A percentile compares a stretch with the other conserved stretches of the same genome.
phyloP scores from a whole-genome alignment of 2,113 vertebrate species.

The Hyaena hyaena region DNA sequence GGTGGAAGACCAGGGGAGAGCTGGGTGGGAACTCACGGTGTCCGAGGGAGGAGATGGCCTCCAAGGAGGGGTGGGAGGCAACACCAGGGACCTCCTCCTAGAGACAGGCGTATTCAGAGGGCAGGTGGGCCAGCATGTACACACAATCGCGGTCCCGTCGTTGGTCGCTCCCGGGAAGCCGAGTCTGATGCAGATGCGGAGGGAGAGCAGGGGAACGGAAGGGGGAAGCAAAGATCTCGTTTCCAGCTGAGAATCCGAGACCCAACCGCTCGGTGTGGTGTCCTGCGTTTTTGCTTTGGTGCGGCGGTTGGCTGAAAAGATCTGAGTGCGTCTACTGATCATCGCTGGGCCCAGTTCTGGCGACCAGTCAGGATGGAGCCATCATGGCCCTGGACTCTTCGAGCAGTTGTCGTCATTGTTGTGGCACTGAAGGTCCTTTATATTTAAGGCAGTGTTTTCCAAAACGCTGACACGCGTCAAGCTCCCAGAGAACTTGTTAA shows the following conservation, averaged over 20 bases:
- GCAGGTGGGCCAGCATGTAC: not conserved
- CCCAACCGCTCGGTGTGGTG: not conserved
- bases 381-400: not conserved
- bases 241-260: not conserved
- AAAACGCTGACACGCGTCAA: not conserved
- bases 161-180: not conserved
- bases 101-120: not conserved
- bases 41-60: not conserved
- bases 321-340: not conserved
- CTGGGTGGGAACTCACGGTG: not conserved
- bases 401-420: not conserved
- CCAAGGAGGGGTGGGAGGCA: not conserved
- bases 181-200: not conserved
- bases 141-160: not conserved
- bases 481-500: not conserved
- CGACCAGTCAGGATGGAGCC: not conserved
- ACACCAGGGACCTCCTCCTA: not conserved
- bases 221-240: not conserved
- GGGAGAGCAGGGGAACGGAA: not conserved
- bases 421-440: not conserved
- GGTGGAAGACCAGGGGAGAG: not conserved
- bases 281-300: not conserved
- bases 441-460: not conserved
- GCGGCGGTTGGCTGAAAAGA: not conserved
- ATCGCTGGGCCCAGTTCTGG: not conserved